A percentile compares a stretch with the other conserved stretches of the same genome.
Evolutionary conservation across 2,797 vertebrate genomes (phyloP).

Genomic region (Uromys caudimaculatus): DNA sequence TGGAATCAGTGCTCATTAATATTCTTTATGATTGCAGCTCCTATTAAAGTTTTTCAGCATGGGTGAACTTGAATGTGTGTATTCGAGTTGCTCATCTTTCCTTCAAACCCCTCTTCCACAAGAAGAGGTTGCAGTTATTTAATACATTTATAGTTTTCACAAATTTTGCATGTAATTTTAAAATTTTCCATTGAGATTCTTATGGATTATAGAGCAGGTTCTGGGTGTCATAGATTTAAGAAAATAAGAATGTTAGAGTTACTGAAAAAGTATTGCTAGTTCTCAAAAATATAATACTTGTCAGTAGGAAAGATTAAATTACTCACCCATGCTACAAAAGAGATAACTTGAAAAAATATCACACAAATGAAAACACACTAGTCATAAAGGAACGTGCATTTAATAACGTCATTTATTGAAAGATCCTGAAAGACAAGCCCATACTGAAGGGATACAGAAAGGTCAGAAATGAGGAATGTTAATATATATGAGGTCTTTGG

Average conservation of each 20-base stretch:
- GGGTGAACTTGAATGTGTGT: not conserved
- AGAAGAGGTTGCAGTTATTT: not conserved
- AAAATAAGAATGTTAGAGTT: not conserved
- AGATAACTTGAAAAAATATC: not conserved
- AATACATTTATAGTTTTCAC: not conserved
- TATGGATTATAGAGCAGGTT: not conserved
- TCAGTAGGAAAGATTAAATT: not conserved
- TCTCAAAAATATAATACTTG: not conserved
- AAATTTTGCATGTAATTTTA: not conserved
- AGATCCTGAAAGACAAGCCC: not conserved
- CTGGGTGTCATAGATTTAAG: not conserved
- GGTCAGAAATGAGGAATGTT: not conserved
- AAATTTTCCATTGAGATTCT: not conserved
- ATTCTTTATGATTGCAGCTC: not conserved
- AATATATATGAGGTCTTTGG: not conserved
- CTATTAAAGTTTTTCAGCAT: constrained; percentile 23
- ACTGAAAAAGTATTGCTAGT: not conserved
- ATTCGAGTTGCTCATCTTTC: not conserved
- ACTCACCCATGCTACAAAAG: not conserved
- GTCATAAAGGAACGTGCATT: not conserved
- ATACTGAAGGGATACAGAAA: not conserved
- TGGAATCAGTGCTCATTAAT: not conserved
- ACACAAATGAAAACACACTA: not conserved
- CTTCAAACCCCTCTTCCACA: not conserved
- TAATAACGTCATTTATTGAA: not conserved